Base-by-base conservation (phyloP, 2,797 vertebrate genomes). In the Hydrolagus colliei region DNA sequence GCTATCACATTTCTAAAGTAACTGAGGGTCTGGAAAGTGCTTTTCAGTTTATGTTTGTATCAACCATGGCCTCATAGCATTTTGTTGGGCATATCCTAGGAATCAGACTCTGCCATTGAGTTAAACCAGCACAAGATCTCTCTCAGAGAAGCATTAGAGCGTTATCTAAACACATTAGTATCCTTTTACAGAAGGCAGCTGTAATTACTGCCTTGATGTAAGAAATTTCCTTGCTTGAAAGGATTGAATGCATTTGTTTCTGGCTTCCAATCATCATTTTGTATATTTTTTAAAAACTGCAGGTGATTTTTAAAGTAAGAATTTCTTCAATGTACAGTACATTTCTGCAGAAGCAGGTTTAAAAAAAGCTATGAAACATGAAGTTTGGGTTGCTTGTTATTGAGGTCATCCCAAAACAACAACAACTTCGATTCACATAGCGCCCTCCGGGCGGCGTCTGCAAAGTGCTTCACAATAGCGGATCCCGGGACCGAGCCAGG, bases 1-100 rank as follows among this genome's bases (percentile, higher is more conserved):
- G 41, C 65, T 84, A n/a, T 71, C 14, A 9, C 65, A 71, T 84
- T 84, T 84, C 65, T 67, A 71, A 52, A 84, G 79, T 84, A 68
- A 67, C 79, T 68, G 65, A 84, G 71, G n/a, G 16, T 68, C 65
- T 84, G 65, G 63, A 68, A 84, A 84, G 79, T 71, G 65, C 65
- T 84, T 84, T 84, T 84, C 32, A 84, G 32, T 71, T 84, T 41
- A 68, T 0, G 52, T 84, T 71, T 84, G 63, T 16, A 41, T 71
- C 79, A 84, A 35, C 16, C 9, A 52, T 41, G 68, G 20, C 65
- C 65, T 68, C 4, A 22, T 41, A 18, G 8, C 79, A 84, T 67
- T 84, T 84, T 20, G 65, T 68, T 35, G 27, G 62, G 41, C 13
- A 82, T 67, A 35, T 65, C 79, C 16, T 65, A 20, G 79, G 18